Evolutionary conservation across 2,888 invertebrate species (phyloP).

Genomic region (Fissipunctia ypsillon): DNA sequence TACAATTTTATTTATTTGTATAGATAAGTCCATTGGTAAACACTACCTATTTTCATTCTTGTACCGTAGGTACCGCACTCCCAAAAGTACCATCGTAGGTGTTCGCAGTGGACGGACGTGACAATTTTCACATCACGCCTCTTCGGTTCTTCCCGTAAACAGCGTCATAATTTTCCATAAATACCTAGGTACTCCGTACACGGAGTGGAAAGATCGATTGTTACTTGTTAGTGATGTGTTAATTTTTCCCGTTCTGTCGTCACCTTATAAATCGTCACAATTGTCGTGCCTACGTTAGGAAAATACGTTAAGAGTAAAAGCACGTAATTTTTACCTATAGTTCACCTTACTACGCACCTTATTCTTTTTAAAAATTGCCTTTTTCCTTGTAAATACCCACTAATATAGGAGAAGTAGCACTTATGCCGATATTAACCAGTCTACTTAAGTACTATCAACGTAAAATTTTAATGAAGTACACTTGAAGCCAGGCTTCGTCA

Average conservation of each 20-base stretch:
- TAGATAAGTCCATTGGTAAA: too few relatives aligned
- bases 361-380: neutral
- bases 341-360: too few relatives aligned
- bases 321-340: neutral
- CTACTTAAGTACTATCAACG: neutral
- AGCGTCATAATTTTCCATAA: conserved; percentile 17
- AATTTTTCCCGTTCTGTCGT: conserved; percentile 29
- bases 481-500: neutral
- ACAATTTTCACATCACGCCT: conserved; percentile 8
- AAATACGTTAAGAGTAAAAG: conserved; percentile 24
- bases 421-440: neutral
- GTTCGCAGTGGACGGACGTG: conserved; percentile 2
- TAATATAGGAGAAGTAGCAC: neutral
- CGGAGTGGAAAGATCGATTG: conserved; percentile 30
- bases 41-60: too few relatives aligned
- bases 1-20: too few relatives aligned
- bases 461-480: neutral
- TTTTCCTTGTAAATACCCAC: neutral
- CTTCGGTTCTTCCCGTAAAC: neutral
- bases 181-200: neutral
- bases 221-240: conserved; percentile 13
- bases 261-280: conserved; percentile 22
- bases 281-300: conserved; percentile 15
- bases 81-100: neutral
- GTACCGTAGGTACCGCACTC: neutral